Conservation (phyloP, 37 sponge, comb jelly and placozoan genomes). For the Spongilla lacustris region DNA sequence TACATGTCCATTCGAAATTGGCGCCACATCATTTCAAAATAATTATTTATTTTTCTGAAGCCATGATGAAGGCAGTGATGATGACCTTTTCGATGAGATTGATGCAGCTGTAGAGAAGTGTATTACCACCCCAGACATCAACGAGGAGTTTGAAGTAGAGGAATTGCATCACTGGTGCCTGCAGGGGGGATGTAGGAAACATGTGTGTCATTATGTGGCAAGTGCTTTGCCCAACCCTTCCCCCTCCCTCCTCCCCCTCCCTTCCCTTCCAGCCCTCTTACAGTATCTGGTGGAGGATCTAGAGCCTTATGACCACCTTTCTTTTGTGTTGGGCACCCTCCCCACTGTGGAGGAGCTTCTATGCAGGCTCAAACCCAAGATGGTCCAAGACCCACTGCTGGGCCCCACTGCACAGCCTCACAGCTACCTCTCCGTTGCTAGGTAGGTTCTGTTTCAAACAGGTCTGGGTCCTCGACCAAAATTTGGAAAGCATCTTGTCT, state of each 20-base stretch:
- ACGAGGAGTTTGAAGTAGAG: constrained; percentile 26
- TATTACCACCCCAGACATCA: not conserved
- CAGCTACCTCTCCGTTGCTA: constrained; percentile 12
- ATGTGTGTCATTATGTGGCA: not conserved
- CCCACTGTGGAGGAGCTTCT: constrained; percentile 46
- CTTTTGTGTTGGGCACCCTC: constrained; percentile 8
- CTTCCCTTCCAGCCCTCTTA: not conserved
- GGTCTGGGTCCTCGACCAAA: not conserved
- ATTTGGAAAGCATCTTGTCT: too few species aligned
- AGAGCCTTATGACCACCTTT: constrained; percentile 15
- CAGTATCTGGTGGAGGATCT: constrained; percentile 29
- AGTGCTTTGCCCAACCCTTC: not conserved
- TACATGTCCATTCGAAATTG: not conserved
- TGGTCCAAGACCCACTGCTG: constrained; percentile 77
- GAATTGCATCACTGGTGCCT: constrained; percentile 7
- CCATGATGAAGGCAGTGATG: not conserved
- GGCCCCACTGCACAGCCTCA: constrained; percentile 38
- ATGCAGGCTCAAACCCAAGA: constrained; percentile 62
- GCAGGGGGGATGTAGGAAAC: not conserved
- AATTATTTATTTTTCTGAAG: not conserved
- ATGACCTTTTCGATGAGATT: constrained; percentile 44
- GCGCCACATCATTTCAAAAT: not conserved
- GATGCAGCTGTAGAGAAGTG: constrained; percentile 41
- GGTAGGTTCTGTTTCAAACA: constrained; percentile 6
- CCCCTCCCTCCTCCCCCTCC: not conserved